A percentile compares a stretch with the other conserved stretches of the same genome.
Conservation (phyloP, 2,113 vertebrate species). For the Cololabis saira region DNA sequence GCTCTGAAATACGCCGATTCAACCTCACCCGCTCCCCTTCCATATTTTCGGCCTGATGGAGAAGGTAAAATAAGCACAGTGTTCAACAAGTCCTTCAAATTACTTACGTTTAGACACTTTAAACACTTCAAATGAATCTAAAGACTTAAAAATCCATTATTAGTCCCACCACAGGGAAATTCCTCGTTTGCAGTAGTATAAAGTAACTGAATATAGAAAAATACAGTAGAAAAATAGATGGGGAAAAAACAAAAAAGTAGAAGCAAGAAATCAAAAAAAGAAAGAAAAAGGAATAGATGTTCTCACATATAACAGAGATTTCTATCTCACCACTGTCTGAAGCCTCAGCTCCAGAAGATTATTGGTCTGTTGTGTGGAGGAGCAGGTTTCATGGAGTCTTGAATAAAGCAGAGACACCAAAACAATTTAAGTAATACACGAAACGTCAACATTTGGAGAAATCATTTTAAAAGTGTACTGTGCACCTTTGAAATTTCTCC, state of each 20-base stretch:
- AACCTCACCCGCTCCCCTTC: conserved; percentile 77
- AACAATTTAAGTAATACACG: neutral
- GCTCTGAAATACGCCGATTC: conserved; percentile 76
- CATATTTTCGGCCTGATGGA: conserved; percentile 71
- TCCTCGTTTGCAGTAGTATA: too few species aligned
- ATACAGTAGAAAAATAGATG: too few species aligned
- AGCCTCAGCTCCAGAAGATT: conserved; percentile 76
- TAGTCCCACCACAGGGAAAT: too few species aligned
- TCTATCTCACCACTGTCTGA: conserved; percentile 75
- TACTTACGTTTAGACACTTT: too few species aligned
- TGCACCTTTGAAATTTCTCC: conserved; percentile 78
- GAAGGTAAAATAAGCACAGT: conserved; percentile 8
- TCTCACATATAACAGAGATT: neutral
- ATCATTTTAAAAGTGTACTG: neutral
- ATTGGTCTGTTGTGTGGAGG: conserved; percentile 75
- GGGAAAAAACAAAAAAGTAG: too few species aligned
- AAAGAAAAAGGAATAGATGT: neutral
- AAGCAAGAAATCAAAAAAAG: too few species aligned
- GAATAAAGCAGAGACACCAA: conserved; percentile 16
- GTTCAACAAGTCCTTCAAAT: neutral
- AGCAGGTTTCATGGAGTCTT: conserved; percentile 81
- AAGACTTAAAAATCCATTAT: too few species aligned
- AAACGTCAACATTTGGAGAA: neutral
- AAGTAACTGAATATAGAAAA: too few species aligned
- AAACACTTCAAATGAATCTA: too few species aligned